A percentile compares a stretch with the other conserved stretches of the same genome.
Conservation (phyloP, 1,140 invertebrate species). For the Drosophila trapezifrons region DNA sequence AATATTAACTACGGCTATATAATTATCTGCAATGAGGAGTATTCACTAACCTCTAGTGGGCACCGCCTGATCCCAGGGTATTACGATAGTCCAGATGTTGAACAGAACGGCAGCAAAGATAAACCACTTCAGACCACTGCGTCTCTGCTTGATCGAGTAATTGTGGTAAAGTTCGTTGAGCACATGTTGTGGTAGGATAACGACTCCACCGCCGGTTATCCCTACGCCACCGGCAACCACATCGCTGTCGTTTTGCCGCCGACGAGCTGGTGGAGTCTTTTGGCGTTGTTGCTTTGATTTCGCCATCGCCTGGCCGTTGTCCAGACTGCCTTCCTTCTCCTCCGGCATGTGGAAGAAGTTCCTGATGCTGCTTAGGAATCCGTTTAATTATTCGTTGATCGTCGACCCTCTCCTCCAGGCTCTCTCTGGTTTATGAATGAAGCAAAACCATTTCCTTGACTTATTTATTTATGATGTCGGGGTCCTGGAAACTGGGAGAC, state of each 20-base stretch:
- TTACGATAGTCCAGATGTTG: slow-evolving; percentile 87
- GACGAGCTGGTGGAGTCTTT: slow-evolving; percentile 46
- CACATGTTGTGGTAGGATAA: slow-evolving; percentile 85
- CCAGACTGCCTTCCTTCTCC: slow-evolving; percentile 61
- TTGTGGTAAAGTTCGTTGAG: slow-evolving; percentile 91
- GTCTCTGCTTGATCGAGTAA: slow-evolving; percentile 90
- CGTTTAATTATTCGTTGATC: slow-evolving; percentile 53
- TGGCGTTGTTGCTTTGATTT: slow-evolving; percentile 42
- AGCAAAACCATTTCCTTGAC: slow-evolving; percentile 53
- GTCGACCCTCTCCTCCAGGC: slow-evolving; percentile 23
- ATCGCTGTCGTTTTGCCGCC: slow-evolving; percentile 63
- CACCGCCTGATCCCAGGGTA: slow-evolving; percentile 85
- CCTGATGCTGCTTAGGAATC: slow-evolving; percentile 7
- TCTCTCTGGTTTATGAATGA: slow-evolving; percentile 59
- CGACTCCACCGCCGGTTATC: slow-evolving; percentile 65
- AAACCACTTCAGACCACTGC: slow-evolving; percentile 91
- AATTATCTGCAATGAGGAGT: neutral
- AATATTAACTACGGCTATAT: no score
- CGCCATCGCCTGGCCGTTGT: slow-evolving; percentile 65
- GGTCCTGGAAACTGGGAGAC: slow-evolving; percentile 39
- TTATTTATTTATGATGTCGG: slow-evolving; percentile 44
- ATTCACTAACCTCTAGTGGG: slow-evolving; percentile 65
- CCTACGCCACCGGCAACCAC: slow-evolving; percentile 65
- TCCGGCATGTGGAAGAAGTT: slow-evolving; percentile 58
- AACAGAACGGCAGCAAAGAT: slow-evolving; percentile 88